These are phyloP conservation scores for Nothobranchius furzeri DNA, from an alignment of 2,113 vertebrate species.

Conservation along the genomic window DNA sequence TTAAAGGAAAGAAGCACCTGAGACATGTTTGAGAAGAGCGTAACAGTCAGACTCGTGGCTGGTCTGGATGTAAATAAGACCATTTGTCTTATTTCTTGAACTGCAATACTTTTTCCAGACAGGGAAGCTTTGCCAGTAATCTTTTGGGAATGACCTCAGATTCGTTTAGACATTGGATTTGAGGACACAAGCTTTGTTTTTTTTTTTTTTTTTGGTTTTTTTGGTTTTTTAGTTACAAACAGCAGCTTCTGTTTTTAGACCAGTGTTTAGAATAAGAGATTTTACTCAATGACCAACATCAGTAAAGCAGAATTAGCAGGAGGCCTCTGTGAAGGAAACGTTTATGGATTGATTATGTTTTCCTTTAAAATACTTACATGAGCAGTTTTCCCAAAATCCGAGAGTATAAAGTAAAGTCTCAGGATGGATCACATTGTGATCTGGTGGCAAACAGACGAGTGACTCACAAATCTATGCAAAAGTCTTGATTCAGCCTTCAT, in stretches of 20 bases:
- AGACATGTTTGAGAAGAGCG: too few relatives aligned
- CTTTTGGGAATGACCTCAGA: conserved; percentile 12
- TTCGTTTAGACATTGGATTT: conserved; percentile 6
- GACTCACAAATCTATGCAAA: not conserved
- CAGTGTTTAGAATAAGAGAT: too few relatives aligned
- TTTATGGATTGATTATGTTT: too few relatives aligned
- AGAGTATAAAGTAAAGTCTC: not conserved
- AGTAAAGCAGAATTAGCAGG: too few relatives aligned
- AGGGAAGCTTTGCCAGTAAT: conserved; percentile 31
- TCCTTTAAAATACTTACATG: not conserved
- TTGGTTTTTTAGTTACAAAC: not conserved
- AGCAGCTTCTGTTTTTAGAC: not conserved
- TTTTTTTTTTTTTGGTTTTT: not conserved
- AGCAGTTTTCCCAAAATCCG: not conserved
- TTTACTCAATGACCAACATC: too few relatives aligned
- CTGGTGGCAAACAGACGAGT: not conserved
- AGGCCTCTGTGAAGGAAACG: too few relatives aligned
- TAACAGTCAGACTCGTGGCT: not conserved
- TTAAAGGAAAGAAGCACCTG: not conserved
- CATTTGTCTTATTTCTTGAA: conserved; percentile 18
- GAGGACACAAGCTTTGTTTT: conserved; percentile 1
- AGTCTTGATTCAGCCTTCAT: too few relatives aligned
- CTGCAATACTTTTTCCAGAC: conserved; percentile 32
- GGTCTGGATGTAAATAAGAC: not conserved
- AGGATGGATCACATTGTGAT: not conserved